A percentile compares a stretch with the other conserved stretches of the same genome.
phyloP scores from a whole-genome alignment of 53 echinoderm and acorn worm genomes.

The Arbacia lixula region DNA sequence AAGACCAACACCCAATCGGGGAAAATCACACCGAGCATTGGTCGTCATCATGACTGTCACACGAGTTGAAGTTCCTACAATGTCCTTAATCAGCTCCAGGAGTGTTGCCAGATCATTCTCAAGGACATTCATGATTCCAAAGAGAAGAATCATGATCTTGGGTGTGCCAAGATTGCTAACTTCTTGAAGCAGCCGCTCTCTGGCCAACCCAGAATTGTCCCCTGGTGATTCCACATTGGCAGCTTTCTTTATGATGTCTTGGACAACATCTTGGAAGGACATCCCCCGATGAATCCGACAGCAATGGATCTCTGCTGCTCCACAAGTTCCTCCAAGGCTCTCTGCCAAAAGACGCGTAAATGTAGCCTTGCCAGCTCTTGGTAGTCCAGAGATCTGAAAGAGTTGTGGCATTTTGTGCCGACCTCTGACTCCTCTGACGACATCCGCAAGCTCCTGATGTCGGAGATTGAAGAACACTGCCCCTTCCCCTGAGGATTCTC shows the following conservation, averaged over 20 bases:
- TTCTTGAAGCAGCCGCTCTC: background rate
- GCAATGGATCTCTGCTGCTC: background rate
- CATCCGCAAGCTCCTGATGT: no score
- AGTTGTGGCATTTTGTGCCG: no score
- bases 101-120: background rate
- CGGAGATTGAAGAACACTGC: no score
- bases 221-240: background rate
- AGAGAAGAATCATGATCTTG: background rate
- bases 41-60: constrained; percentile 23
- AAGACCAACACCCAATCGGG: constrained; percentile 9
- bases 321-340: background rate
- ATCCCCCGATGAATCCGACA: background rate
- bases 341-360: background rate
- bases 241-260: background rate
- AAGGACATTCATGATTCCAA: background rate
- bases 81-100: background rate
- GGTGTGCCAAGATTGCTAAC: background rate
- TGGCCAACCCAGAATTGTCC: background rate
- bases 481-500: no score
- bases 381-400: constrained; percentile 28
- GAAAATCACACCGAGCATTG: background rate
- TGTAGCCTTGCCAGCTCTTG: constrained; percentile 9
- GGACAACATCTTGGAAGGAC: constrained; percentile 18
- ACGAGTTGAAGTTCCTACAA: background rate
- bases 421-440: no score